Conservation (phyloP, 2,113 vertebrate species). For the Phalacrocorax pelagicus region DNA sequence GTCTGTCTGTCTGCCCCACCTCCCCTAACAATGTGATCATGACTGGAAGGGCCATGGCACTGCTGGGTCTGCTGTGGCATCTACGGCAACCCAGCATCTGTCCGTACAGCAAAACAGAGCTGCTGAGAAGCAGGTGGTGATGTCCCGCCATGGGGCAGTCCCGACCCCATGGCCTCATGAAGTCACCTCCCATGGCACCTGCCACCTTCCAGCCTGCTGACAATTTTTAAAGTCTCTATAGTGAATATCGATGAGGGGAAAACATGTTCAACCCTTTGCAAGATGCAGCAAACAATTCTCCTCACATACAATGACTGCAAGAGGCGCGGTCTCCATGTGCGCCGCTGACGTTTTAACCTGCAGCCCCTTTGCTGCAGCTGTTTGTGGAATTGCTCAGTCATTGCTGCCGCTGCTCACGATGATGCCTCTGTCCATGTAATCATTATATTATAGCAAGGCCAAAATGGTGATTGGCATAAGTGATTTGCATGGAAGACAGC, state of each 20-base stretch:
- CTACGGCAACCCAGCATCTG: not conserved
- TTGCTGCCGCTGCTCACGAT: not conserved
- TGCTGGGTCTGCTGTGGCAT: not conserved
- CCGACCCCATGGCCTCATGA: too few species aligned
- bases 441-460: not conserved
- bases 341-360: not conserved
- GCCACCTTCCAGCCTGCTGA: not conserved
- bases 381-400: not conserved
- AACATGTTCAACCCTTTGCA: not conserved
- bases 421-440: not conserved
- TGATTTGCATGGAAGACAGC: not conserved
- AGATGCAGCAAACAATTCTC: not conserved
- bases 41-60: not conserved
- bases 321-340: not conserved
- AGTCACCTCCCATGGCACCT: too few species aligned
- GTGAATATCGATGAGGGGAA: not conserved
- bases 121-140: not conserved
- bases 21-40: rapidly evolving
- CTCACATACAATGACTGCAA: not conserved
- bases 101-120: not conserved
- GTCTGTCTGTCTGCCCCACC: not conserved
- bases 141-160: rapidly evolving
- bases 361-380: not conserved
- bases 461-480: not conserved
- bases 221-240: not conserved